phyloP scores from a whole-genome alignment of 2,888 invertebrate genomes.

The Sarcophaga carnaria region DNA sequence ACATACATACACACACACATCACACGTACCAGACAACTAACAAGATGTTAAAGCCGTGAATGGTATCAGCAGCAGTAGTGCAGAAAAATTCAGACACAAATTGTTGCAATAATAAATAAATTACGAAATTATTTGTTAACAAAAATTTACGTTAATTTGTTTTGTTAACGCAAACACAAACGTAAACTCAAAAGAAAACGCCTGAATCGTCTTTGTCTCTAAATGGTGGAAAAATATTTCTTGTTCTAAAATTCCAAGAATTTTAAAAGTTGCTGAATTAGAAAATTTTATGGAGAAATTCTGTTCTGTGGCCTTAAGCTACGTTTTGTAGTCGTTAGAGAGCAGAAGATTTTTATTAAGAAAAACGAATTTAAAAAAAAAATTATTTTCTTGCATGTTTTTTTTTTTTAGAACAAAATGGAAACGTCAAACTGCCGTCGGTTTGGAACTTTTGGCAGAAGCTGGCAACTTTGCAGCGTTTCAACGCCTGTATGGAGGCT shows the following conservation, averaged over 20 bases:
- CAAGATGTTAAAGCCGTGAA: constrained; percentile 9
- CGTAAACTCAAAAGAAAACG: neutral
- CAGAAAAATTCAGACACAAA: constrained; percentile 40
- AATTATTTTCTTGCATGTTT: no score
- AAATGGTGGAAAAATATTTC: constrained; percentile 3
- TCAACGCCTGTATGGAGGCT: constrained; percentile 93
- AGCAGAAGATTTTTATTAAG: neutral
- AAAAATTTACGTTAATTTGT: constrained; percentile 49
- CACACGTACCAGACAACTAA: neutral
- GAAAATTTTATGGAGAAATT: constrained; percentile 40
- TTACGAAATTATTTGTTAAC: constrained; percentile 54
- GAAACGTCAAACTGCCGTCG: constrained; percentile 99
- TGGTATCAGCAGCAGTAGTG: constrained; percentile 50
- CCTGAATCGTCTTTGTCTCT: neutral
- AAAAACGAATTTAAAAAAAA: neutral
- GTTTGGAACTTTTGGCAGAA: constrained; percentile 97
- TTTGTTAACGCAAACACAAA: constrained; percentile 45
- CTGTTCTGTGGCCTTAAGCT: neutral
- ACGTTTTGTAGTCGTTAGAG: constrained; percentile 9
- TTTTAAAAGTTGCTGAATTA: constrained; percentile 46
- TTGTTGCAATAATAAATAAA: constrained; percentile 5
- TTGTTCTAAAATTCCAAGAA: constrained; percentile 40
- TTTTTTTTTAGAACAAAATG: constrained; percentile 91
- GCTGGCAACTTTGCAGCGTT: constrained; percentile 99
- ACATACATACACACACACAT: neutral